Percentiles rank a stretch among this genome's conserved stretches.
Conservation (phyloP, 2,888 invertebrate species). For the Ormyrus nitidulus region DNA sequence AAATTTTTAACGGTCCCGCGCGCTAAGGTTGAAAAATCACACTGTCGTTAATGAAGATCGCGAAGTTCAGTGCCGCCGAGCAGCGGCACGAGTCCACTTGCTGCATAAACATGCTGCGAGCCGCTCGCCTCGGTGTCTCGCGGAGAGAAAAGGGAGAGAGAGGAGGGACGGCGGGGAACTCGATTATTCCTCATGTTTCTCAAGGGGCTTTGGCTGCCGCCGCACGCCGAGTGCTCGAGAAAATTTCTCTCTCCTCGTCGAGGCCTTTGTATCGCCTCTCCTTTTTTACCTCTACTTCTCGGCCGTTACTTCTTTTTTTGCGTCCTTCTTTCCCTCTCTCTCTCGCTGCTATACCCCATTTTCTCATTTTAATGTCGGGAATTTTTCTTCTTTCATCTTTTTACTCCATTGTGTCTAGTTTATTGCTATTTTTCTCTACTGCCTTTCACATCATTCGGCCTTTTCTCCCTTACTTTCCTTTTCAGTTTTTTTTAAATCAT, state of each 20-base stretch:
- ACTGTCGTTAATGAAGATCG: slow-evolving; percentile 39
- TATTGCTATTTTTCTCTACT: slow-evolving; percentile 3
- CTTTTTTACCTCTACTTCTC: background rate
- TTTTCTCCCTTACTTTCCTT: too few species aligned
- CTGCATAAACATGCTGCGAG: slow-evolving; percentile 34
- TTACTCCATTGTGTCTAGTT: slow-evolving; percentile 17
- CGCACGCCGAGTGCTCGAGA: background rate
- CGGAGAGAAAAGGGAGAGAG: too few species aligned
- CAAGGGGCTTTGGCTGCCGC: slow-evolving; percentile 8
- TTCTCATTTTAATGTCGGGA: slow-evolving; percentile 28
- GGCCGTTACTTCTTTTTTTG: slow-evolving; percentile 4
- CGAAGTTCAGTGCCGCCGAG: background rate
- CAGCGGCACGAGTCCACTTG: background rate
- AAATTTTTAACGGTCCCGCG: background rate
- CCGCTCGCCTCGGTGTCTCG: background rate
- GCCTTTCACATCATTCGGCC: too few species aligned
- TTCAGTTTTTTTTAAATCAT: too few species aligned
- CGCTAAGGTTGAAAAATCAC: slow-evolving; percentile 19
- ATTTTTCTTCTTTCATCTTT: slow-evolving; percentile 25
- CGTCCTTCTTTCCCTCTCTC: background rate
- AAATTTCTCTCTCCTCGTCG: background rate
- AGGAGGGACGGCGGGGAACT: background rate
- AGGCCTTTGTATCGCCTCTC: background rate
- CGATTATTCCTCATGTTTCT: slow-evolving; percentile 26
- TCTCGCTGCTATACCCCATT: background rate